phyloP scores from a whole-genome alignment of 2,797 vertebrate genomes.

The Erithacus rubecula region DNA sequence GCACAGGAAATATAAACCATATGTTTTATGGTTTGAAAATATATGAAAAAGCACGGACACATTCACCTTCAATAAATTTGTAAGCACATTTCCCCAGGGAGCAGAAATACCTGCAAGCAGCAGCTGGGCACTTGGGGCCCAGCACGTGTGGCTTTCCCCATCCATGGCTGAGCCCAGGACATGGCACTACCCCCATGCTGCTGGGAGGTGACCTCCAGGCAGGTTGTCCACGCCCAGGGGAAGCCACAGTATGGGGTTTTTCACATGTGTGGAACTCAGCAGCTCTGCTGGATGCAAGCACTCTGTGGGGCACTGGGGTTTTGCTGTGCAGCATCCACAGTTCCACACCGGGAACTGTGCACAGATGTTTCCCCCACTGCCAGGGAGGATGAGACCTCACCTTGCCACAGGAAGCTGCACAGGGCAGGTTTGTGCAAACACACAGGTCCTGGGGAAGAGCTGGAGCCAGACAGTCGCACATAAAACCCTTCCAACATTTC shows the following conservation, averaged over 20 bases:
- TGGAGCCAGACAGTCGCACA: fast-evolving
- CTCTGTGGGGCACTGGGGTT: fast-evolving
- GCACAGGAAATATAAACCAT: slow-evolving; percentile 33
- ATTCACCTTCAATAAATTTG: background rate
- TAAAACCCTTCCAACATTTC: background rate
- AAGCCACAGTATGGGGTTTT: background rate
- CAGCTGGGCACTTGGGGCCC: background rate
- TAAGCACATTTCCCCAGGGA: background rate
- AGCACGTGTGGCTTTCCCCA: background rate
- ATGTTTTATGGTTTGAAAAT: too few species aligned
- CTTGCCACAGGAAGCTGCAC: background rate
- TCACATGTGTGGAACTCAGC: fast-evolving
- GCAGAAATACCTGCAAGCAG: background rate
- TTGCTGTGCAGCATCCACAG: background rate
- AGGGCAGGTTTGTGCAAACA: background rate
- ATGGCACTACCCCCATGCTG: fast-evolving
- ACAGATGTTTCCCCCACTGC: background rate
- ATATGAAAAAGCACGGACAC: background rate
- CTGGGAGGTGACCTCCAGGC: background rate
- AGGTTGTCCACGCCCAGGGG: background rate
- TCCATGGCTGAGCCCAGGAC: background rate
- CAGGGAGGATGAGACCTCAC: background rate
- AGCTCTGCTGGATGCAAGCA: fast-evolving
- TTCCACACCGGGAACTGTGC: fast-evolving
- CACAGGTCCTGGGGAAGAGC: background rate